phyloP scores from a whole-genome alignment of 2,797 vertebrate species.

The Valencia hispanica region DNA sequence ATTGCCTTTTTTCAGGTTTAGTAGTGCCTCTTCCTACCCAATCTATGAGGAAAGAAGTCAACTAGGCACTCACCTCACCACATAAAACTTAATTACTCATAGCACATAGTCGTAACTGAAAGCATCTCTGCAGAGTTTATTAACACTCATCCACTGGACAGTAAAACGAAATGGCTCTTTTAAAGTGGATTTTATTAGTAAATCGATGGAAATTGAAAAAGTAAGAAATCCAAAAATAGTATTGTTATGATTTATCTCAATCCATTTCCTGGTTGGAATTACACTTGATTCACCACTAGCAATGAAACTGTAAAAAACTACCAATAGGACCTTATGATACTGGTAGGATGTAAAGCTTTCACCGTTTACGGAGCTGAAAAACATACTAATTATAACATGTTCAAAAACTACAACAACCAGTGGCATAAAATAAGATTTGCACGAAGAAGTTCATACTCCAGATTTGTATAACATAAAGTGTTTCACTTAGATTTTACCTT shows the following conservation, averaged over 20 bases:
- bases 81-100: slow-evolving; percentile 25
- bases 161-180: slow-evolving; percentile 10
- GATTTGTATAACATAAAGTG: not conserved
- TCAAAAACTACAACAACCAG: not conserved
- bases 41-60: not conserved
- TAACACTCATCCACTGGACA: slow-evolving; percentile 14
- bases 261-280: not conserved
- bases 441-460: slow-evolving; percentile 33
- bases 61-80: slow-evolving; percentile 7
- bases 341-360: slow-evolving; percentile 4
- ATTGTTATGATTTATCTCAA: slow-evolving; percentile 11
- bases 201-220: slow-evolving; percentile 30
- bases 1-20: slow-evolving; percentile 21
- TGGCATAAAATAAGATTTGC: slow-evolving; percentile 33
- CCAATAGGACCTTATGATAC: not conserved
- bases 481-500: not conserved
- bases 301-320: not conserved
- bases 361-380: not conserved
- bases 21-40: slow-evolving; percentile 3
- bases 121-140: slow-evolving; percentile 20
- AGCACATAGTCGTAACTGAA: slow-evolving; percentile 22
- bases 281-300: not conserved
- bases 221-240: slow-evolving; percentile 4
- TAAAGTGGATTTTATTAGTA: slow-evolving; percentile 11
- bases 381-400: not conserved